Evolutionary conservation across 1,140 invertebrate genomes (phyloP), one percentile per base, ranked within the genome.

Genomic region (Tetranychus cinnabarinus): DNA sequence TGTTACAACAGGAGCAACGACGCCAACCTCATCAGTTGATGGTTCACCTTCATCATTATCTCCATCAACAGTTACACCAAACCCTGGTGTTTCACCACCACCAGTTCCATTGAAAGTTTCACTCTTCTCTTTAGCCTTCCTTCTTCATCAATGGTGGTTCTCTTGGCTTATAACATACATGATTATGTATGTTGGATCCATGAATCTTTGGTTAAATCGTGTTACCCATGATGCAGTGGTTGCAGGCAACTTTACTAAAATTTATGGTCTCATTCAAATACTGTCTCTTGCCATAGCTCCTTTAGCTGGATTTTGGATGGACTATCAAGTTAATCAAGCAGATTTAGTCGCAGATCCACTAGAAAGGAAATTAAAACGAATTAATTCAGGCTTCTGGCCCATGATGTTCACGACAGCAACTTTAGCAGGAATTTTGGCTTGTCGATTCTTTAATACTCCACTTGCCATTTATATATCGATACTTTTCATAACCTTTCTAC

Each of bases 91-190:
- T 52, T 23, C 6, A 0, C n/a, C n/a, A 52, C n/a, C n/a, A 31
- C 13, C 36, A 60, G 39, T 62, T 2, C 64, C 66, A 1, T 48
- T 67, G 2, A 46, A 55, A 6, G 23, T 56, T 13, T 65, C 65
- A 1, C 46, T 67, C 6, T 36, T 57, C 5, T 65, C 66, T 0
- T 34, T 60, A 0, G 60, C 66, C 1, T 67, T 59, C 39, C n/a
- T 64, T 15, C 42, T 66, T 7, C 66, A 67, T 50, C 65, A 67
- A 50, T 64, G 62, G 37, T 67, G 66, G 66, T 67, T 65, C 56
- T 65, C 61, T 23, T 67, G 66, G 66, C 37, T 67, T 7, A 64
- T 67, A 0, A 63, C 66, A 6, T 66, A 66, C 52, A 67, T 66
- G 35, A 60, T 67, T 45, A 62, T 67, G 54, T 67, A 67, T 39